Base-by-base conservation (phyloP, 2,113 vertebrate species). In the Heloderma charlesbogerti region DNA sequence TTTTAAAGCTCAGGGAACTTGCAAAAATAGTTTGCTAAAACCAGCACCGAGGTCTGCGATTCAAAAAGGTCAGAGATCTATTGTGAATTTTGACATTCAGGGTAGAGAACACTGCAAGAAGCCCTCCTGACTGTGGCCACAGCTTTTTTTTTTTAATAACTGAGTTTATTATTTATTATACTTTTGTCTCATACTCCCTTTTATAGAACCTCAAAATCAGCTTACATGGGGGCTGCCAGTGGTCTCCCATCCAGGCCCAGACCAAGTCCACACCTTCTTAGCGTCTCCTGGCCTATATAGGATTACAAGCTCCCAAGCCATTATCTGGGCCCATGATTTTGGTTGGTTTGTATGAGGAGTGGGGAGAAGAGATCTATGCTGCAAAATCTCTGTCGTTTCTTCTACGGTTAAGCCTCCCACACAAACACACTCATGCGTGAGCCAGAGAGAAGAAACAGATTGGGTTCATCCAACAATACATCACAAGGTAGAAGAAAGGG, bases 401-500 rank as follows among this genome's bases (percentile, higher is more conserved):
- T 27, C 27, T n/a, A 57, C 31, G 25, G 3, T 60, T 34, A 37
- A n/a, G 3, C 25, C 27, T 0, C 57, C 0, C 34, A 12, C 22
- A 6, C n/a, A 74, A 15, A 29, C 7, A 48, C 12, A 75, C 20
- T 88, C 60, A 48, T 15, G 18, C 40, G 75, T n/a, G 9, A 16
- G 54, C 20, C 60, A 69, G 18, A 57, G 4, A 67, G 45, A 27
- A 60, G 6, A 89, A 6, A 77, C 84, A 75, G 0, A 83, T 1
- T 0, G 1, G 0, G 0, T 67, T 45, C 27, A 45, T 71, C 18
- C 31, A 77, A 82, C 43, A 82, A 43, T 16, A 63, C 7, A 29
- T 29, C 69, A 80, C 31, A 40, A 31, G n/a, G n/a, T 57, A 20
- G 6, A 29, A 71, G 31, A 13, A 63, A 67, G 45, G 40, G 54